Base-by-base conservation (phyloP, 2,888 invertebrate genomes). In the Trileptium ribeirensis region DNA sequence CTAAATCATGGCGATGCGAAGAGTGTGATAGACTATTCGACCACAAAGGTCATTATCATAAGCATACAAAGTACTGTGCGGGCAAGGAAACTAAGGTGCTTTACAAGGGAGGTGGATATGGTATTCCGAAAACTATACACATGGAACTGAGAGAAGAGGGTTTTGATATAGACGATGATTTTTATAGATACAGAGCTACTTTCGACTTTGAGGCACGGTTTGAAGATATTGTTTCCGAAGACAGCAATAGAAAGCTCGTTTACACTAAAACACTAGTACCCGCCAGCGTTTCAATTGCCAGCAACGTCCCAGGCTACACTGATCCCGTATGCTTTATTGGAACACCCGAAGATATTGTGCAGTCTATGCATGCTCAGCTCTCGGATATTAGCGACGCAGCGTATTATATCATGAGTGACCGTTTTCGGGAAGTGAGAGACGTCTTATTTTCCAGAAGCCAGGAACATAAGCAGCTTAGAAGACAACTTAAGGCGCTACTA, bases 131-230 rank as follows among this genome's bases (percentile, higher is more conserved):
- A 33, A 70, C 70, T 19, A n/a, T 70, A 15, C 33, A 19, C n/a
- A n/a, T 15, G n/a, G 19, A 70, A 36, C 33, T 70, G 31, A 8
- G 36, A 8, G 70, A 29, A 15, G 70, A 70, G n/a, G 70, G 70
- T 19, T 70, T 33, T 70, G n/a, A 70, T 70, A 19, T 70, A 8
- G 33, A 70, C 8, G 8, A 29, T 70, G 33, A 8, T 15, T 8
- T 70, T 8, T 70, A 70, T 36, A 8, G 8, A 70, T 70, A 15
- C 33, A 8, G 36, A 8, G 36, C 36, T 70, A 70, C 70, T 15
- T 70, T 15, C 33, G 70, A 70, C n/a, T 70, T 70, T 70, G 70
- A 70, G n/a, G 70, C 70, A 29, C 3, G 31, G 70, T 70, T 70
- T 70, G 19, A 70, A 70, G 15, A 70, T 19, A 70, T n/a, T 19